Conservation (phyloP, 2,888 invertebrate species). For the Steinernema scapterisci region DNA sequence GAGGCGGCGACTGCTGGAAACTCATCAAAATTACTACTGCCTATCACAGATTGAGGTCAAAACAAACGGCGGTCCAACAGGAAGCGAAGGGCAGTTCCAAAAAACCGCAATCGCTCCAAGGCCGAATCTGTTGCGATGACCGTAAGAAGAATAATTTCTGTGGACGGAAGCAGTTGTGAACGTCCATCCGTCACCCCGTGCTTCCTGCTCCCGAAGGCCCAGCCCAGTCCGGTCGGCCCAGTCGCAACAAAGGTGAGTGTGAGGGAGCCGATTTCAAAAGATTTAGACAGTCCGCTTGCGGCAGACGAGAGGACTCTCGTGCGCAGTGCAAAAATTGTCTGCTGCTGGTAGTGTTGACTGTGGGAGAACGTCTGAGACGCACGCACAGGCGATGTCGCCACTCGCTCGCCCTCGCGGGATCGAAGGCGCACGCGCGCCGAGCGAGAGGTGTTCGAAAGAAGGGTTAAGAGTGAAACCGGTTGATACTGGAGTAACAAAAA, state of each 20-base stretch:
- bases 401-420: conserved; percentile 12
- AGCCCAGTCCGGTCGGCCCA: neutral
- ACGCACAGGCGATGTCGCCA: conserved; percentile 21
- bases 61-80: conserved; percentile 18
- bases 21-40: conserved; percentile 29
- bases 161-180: neutral
- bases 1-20: conserved; percentile 13
- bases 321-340: conserved; percentile 33
- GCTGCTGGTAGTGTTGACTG: conserved; percentile 23
- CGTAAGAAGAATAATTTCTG: neutral
- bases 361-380: conserved; percentile 22
- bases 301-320: conserved; percentile 8
- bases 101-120: conserved; percentile 19
- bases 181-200: neutral
- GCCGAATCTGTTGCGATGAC: conserved; percentile 22
- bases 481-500: conserved; percentile 31
- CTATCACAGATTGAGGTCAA: conserved; percentile 24
- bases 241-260: neutral
- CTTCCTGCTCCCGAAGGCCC: neutral
- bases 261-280: conserved; percentile 8
- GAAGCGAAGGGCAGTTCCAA: neutral
- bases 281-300: conserved; percentile 11
- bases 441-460: conserved; percentile 17
- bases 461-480: conserved; percentile 31
- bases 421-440: conserved; percentile 23